Percentiles rank a stretch among this genome's conserved stretches.
Conservation (phyloP, 53 echinoderm and acorn worm species). For the Holothuria scabra region DNA sequence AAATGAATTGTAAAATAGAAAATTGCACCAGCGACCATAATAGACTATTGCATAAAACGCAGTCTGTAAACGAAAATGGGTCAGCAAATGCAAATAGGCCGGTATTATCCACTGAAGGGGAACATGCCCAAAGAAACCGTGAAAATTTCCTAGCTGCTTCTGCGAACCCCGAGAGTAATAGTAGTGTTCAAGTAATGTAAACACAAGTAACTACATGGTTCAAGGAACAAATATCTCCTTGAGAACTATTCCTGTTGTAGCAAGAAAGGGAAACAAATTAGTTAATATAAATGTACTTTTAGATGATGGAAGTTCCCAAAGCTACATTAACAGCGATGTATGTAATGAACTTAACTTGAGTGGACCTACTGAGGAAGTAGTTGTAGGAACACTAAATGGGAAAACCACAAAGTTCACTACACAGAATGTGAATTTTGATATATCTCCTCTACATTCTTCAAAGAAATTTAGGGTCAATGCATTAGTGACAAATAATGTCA, state of each 20-base stretch:
- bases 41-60: slow-evolving; percentile 36
- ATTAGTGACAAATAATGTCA: slow-evolving; percentile 18
- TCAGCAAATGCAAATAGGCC: not conserved
- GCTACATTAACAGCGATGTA: slow-evolving; percentile 62
- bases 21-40: slow-evolving; percentile 49
- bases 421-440: slow-evolving; percentile 35
- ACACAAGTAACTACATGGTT: slow-evolving; percentile 26
- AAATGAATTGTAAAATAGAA: slow-evolving; percentile 15
- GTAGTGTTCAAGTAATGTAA: not conserved
- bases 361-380: slow-evolving; percentile 33
- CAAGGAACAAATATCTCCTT: slow-evolving; percentile 33
- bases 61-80: slow-evolving; percentile 5
- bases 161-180: not conserved
- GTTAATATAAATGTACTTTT: slow-evolving; percentile 39
- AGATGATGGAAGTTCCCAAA: slow-evolving; percentile 54
- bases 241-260: slow-evolving; percentile 37
- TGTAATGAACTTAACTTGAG: slow-evolving; percentile 8
- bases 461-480: slow-evolving; percentile 16
- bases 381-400: slow-evolving; percentile 33
- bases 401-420: slow-evolving; percentile 37
- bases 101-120: too few species aligned
- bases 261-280: slow-evolving; percentile 32
- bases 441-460: not conserved
- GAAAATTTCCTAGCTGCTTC: not conserved
- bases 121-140: not conserved